Evolutionary conservation across 2,113 vertebrate species (phyloP), one percentile per base, ranked within the genome.

Genomic region (Xyrauchen texanus): DNA sequence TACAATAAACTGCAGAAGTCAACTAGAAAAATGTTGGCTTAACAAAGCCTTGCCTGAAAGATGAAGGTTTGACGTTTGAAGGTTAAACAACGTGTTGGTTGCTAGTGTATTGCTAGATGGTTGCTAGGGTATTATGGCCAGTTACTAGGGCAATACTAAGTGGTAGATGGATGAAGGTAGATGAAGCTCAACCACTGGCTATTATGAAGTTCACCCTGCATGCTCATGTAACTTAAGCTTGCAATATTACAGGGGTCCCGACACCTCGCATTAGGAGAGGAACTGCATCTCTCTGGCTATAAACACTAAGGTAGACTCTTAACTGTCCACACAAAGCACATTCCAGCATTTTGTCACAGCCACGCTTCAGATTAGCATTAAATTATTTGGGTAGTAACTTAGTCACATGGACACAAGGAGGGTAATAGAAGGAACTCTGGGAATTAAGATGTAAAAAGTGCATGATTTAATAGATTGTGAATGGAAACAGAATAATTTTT

Each of bases 341-440:
- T 94, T 94, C 93, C 89, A 88, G 74, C 61, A 79, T 92, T 94
- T 92, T 88, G 92, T 94, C 94, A 93, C 93, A 94, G 93, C 86
- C 87, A 91, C 85, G 90, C 89, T 92, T 46, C 53, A 86, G 81
- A 82, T 84, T 87, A 87, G 75, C 89, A 73, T 84, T 81, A 86
- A 66, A 63, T 88, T 86, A 83, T 84, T 86, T 88, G 85, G 87
- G 83, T 83, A 85, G 82, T 85, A 81, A 51, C 68, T 44, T 64
- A 86, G 82, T 67, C 53, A 49, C 87, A 77, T 81, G 58, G 83
- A 86, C 60, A 42, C 70, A 83, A 78, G 86, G 82, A 86, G 68
- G 67, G 75, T 62, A 80, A 74, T 71, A 68, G 55, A 73, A 86
- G 86, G 84, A 89, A 86, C 67, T 76, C 77, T 8, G 62, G 80